Percentiles rank a stretch among this genome's conserved stretches.
These are phyloP conservation scores for Metellina segmentata DNA, from an alignment of 2,888 invertebrate genomes.

Conservation along the genomic window DNA sequence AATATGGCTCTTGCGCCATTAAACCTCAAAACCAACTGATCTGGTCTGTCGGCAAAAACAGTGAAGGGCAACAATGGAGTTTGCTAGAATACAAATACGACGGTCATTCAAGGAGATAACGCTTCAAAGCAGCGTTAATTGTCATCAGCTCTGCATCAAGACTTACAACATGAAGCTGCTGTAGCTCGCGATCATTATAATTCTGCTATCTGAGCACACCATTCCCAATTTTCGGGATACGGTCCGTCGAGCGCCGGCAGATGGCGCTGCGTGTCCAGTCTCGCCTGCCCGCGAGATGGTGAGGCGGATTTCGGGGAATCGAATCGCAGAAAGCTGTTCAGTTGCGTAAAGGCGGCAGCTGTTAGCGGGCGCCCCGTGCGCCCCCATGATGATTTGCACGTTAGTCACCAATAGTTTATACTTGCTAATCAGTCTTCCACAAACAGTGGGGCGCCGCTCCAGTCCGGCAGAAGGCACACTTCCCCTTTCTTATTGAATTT, in stretches of 20 bases:
- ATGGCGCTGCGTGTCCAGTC: slow-evolving; percentile 39
- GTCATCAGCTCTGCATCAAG: no score
- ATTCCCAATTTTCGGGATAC: neutral
- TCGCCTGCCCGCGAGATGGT: neutral
- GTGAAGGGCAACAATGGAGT: neutral
- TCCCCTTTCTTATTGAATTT: slow-evolving; percentile 49
- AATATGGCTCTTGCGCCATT: no score
- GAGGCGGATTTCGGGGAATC: slow-evolving; percentile 3
- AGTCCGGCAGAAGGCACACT: slow-evolving; percentile 14
- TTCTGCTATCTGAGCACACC: neutral
- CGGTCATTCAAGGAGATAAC: neutral
- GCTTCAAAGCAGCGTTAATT: neutral
- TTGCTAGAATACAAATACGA: neutral
- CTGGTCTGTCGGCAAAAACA: neutral
- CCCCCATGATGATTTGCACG: slow-evolving; percentile 52
- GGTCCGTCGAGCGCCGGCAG: neutral
- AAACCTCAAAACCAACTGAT: no score
- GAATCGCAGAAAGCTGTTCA: slow-evolving; percentile 41
- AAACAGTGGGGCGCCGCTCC: slow-evolving; percentile 2
- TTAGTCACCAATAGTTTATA: slow-evolving; percentile 56
- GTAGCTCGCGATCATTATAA: no score
- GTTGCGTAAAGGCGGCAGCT: slow-evolving; percentile 65
- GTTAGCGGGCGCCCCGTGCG: slow-evolving; percentile 57
- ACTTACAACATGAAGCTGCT: no score
- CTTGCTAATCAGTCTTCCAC: slow-evolving; percentile 67